Evolutionary conservation across 2,113 vertebrate species (phyloP), one percentile per base, ranked within the genome.

Genomic region (Hyperopisus bebe): DNA sequence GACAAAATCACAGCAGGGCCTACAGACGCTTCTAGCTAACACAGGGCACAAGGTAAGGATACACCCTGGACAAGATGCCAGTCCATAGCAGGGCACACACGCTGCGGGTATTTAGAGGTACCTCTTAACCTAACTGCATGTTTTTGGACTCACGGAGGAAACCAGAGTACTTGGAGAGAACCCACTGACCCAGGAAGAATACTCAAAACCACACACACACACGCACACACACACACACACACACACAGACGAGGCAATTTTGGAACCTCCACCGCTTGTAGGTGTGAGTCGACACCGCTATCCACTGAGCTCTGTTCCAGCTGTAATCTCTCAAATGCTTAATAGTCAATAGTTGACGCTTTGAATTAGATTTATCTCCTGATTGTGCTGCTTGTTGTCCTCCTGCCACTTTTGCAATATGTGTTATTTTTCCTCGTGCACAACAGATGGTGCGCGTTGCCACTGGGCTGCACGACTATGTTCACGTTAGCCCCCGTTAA

Each of bases 401-500:
- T 66, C 74, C 80, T 58, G 77, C 51, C 8, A 53, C 35, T 44
- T 44, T 39, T 35, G 47, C 50, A 46, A 39, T 53, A 84, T 46
- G 53, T 44, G 24, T 27, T 62, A 51, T 89, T 83, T 42, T 74
- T 88, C 51, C 47, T 83, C 10, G n/a, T 89, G 80, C 80, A 58
- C 51, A 84, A 47, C 89, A 89, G 89, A 89, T 89, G 89, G 89
- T 58, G 50, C 24, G 80, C 27, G 39, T 89, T 62, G 50, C 80
- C 89, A 85, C 77, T 62, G 83, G 89, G 35, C 35, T 62, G 53
- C 51, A 46, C 77, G 15, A 39, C 80, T 17, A 44, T 85, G 80
- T 89, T 77, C 89, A 89, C 31, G 62, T 66, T 90, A 89, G 90
- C 89, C 86, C 88, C 86, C 24, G 48, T 86, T 91, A 89, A 87